A percentile compares a stretch with the other conserved stretches of the same genome.
Conservation (phyloP, 2,113 vertebrate genomes). For the Vireo altiloquus region DNA sequence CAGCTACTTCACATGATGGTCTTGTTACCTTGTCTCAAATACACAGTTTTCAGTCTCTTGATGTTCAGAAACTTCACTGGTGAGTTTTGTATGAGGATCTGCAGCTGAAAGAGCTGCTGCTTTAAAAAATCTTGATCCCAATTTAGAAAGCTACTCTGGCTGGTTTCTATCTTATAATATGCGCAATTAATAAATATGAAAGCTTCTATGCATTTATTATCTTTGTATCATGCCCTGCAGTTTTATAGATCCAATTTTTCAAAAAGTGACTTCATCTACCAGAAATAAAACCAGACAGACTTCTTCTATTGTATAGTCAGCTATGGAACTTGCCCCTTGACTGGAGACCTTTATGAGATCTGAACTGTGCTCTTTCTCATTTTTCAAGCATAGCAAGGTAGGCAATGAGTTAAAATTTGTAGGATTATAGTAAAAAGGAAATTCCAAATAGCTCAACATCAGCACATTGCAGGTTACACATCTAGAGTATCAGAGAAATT, state of each 20-base stretch:
- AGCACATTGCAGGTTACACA: neutral
- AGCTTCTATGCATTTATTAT: slow-evolving; percentile 34
- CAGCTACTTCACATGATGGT: neutral
- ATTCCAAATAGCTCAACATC: neutral
- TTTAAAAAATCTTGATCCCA: slow-evolving; percentile 2
- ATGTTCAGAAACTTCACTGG: neutral
- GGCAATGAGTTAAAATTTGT: neutral
- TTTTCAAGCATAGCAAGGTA: neutral
- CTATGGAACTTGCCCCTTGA: neutral
- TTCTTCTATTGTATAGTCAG: neutral
- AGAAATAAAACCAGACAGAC: slow-evolving; percentile 13
- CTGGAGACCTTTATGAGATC: neutral
- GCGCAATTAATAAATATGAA: slow-evolving; percentile 52
- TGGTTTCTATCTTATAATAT: neutral
- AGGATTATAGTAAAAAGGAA: neutral
- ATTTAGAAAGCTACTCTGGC: slow-evolving; percentile 23
- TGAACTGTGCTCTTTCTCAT: neutral
- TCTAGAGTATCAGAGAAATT: neutral
- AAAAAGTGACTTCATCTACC: neutral
- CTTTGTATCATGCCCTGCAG: slow-evolving; percentile 3
- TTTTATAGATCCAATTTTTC: slow-evolving; percentile 12
- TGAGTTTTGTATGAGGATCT: neutral
- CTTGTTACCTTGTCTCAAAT: neutral
- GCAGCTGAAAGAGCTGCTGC: neutral
- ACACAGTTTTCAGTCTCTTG: neutral